phyloP scores from a whole-genome alignment of 2,113 vertebrate species.

The Oncorhynchus nerka region DNA sequence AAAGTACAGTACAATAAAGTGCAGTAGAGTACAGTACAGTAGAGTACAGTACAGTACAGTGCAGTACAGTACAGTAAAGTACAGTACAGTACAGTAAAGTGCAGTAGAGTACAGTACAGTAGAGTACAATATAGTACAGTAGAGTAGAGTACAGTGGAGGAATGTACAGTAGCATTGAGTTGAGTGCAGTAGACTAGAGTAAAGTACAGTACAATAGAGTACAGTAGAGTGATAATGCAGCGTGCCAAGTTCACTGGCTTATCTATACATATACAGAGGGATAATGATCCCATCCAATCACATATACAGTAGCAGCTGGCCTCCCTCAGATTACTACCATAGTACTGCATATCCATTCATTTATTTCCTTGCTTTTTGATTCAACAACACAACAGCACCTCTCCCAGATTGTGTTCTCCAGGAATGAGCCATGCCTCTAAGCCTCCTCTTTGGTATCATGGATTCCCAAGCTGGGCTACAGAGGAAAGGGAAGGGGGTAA shows the following conservation, averaged over 20 bases:
- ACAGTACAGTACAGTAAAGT: no score
- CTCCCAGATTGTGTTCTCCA: conserved; percentile 6
- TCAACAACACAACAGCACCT: neutral
- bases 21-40: neutral
- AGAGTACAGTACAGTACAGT: neutral
- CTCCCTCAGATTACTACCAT: conserved; percentile 26
- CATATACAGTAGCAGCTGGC: conserved; percentile 32
- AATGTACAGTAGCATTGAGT: no score
- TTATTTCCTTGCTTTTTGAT: conserved; percentile 11
- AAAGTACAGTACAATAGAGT: no score
- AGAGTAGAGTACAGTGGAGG: no score
- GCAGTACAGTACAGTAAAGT: rapidly evolving
- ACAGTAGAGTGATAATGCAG: neutral
- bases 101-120: no score
- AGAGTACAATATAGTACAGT: no score
- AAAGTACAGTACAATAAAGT: no score
- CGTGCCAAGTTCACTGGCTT: conserved; percentile 15
- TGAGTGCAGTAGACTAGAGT: no score
- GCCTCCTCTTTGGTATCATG: conserved; percentile 18
- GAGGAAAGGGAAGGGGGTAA: neutral
- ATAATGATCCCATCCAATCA: conserved; percentile 44
- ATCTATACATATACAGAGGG: neutral
- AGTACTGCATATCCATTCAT: conserved; percentile 26
- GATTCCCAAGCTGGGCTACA: conserved; percentile 5
- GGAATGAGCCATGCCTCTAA: conserved; percentile 16